phyloP scores from a whole-genome alignment of 2,797 vertebrate genomes.

The Numenius phaeopus region DNA sequence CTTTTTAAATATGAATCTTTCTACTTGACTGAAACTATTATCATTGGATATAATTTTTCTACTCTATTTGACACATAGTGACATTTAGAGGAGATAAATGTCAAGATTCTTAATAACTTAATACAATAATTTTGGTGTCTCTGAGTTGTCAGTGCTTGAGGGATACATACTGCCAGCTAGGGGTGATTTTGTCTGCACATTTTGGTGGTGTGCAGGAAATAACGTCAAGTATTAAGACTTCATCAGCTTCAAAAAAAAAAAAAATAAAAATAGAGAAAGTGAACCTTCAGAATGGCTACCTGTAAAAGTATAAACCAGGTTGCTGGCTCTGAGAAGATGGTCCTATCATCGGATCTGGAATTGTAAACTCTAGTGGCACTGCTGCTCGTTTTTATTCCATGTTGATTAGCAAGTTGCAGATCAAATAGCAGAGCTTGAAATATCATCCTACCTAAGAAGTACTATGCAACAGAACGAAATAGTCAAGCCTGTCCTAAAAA shows the following conservation, averaged over 20 bases:
- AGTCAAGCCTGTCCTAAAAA: not conserved
- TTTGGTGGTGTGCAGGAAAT: not conserved
- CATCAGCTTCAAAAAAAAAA: not conserved
- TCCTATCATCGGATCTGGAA: not conserved
- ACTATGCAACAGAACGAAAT: not conserved
- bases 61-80: not conserved
- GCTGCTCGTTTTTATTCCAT: not conserved
- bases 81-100: not conserved
- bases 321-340: not conserved
- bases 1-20: not conserved
- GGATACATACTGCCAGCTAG: not conserved
- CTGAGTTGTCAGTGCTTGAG: not conserved
- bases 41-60: not conserved
- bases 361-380: not conserved
- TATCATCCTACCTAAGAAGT: not conserved
- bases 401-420: not conserved
- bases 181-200: not conserved
- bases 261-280: not conserved
- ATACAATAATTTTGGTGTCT: not conserved
- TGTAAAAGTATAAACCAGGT: not conserved
- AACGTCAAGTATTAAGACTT: not conserved
- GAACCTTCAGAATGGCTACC: not conserved
- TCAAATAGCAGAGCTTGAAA: not conserved
- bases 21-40: not conserved
- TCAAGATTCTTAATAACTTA: not conserved